These are phyloP conservation scores for Podabrus alpinus DNA, from an alignment of 2,888 invertebrate species.

Conservation along the genomic window DNA sequence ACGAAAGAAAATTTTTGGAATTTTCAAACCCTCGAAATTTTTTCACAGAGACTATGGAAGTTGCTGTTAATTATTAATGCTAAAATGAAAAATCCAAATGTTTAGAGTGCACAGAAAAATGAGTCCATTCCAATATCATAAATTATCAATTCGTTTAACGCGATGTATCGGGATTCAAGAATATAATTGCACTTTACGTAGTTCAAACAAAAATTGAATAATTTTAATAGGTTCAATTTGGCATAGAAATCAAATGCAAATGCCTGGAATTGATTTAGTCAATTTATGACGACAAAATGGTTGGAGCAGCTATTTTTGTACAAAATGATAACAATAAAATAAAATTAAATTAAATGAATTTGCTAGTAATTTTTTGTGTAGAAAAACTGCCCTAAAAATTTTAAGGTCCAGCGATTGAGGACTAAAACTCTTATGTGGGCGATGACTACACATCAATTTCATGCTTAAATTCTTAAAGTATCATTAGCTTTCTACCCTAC, in stretches of 20 bases:
- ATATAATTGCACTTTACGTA: neutral
- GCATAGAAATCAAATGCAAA: neutral
- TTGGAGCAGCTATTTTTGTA: neutral
- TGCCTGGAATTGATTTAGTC: neutral
- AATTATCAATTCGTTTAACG: neutral
- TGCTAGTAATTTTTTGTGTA: neutral
- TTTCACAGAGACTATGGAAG: too few species aligned
- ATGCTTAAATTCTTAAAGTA: neutral
- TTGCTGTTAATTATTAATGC: neutral
- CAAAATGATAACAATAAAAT: neutral
- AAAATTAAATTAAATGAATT: neutral
- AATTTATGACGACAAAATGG: neutral
- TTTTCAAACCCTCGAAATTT: too few species aligned
- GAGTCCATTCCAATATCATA: neutral
- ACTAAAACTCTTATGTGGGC: neutral
- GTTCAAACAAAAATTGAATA: neutral
- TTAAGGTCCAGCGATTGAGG: neutral
- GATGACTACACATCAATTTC: neutral
- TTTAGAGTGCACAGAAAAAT: neutral
- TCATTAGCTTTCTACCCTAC: neutral
- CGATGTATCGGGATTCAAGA: neutral
- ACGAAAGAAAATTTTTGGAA: neutral
- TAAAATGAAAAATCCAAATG: neutral
- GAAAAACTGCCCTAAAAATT: neutral
- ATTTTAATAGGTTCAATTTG: neutral